Conservation (phyloP, 2,113 vertebrate genomes). For the Ictidomys tridecemlineatus region DNA sequence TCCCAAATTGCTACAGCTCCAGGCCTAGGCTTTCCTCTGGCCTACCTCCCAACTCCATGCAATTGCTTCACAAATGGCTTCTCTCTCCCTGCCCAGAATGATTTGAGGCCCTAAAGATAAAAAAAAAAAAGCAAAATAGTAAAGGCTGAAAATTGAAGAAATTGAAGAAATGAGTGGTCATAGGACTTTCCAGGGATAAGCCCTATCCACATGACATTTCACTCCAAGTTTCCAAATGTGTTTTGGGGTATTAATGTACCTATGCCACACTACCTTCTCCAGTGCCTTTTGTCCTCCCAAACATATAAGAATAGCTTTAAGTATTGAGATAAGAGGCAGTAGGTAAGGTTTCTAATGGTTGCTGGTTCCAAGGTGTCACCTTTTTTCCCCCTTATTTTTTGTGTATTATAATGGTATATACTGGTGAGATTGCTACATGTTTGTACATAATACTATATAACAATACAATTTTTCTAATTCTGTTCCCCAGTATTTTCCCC, state of each 20-base stretch:
- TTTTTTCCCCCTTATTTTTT: background rate
- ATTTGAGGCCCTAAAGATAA: constrained; percentile 15
- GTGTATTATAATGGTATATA: too few relatives aligned
- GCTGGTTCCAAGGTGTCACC: background rate
- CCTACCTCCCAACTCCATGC: background rate
- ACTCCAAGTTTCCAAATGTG: background rate
- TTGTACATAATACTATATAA: too few relatives aligned
- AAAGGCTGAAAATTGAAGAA: background rate
- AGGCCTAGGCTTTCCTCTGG: background rate
- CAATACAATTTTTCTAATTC: too few relatives aligned
- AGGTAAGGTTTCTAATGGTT: background rate
- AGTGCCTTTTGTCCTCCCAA: background rate
- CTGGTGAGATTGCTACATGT: too few relatives aligned
- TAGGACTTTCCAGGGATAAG: background rate
- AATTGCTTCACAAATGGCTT: background rate
- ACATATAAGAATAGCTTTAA: background rate
- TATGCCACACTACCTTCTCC: background rate
- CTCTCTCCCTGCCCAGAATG: background rate
- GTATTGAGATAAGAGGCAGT: background rate
- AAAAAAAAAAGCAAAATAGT: background rate
- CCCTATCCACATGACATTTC: background rate
- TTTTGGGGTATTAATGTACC: background rate
- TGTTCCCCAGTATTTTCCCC: too few relatives aligned
- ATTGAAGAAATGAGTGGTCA: background rate
- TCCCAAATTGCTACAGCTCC: background rate